Percentiles rank a stretch among this genome's conserved stretches.
Conservation (phyloP, 2,113 vertebrate species). For the Cricetomys ansorgei region DNA sequence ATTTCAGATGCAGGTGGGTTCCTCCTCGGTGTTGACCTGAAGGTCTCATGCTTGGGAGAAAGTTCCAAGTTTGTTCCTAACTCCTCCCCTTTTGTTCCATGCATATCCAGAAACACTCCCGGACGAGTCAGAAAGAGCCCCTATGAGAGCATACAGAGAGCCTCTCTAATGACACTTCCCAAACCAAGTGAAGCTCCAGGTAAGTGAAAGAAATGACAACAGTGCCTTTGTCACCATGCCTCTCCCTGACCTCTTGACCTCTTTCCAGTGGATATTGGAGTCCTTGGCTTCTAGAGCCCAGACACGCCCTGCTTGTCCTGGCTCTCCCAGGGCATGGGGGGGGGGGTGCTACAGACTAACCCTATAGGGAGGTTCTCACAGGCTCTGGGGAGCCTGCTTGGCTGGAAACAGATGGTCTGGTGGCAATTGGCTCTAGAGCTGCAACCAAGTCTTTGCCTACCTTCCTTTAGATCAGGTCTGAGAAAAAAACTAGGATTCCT, state of each 20-base stretch:
- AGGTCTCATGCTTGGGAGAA: not conserved
- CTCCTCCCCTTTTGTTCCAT: not conserved
- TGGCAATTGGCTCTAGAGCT: not conserved
- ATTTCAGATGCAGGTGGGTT: not conserved
- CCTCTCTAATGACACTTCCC: not conserved
- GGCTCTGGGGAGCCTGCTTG: not conserved
- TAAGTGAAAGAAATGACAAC: not conserved
- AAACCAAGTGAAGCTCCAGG: not conserved
- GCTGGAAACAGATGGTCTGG: not conserved
- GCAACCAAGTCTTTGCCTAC: not conserved
- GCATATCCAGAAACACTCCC: not conserved
- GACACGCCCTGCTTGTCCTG: not conserved
- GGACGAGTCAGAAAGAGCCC: not conserved
- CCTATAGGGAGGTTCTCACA: too few species aligned
- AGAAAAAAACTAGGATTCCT: not conserved
- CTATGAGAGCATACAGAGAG: not conserved
- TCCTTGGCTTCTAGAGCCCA: not conserved
- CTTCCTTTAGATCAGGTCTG: not conserved
- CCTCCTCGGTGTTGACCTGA: not conserved
- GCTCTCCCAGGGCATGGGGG: not conserved
- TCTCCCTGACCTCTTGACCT: not conserved
- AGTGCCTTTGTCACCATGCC: not conserved
- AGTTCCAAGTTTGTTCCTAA: not conserved
- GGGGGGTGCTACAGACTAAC: not conserved
- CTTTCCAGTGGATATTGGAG: not conserved